A percentile compares a stretch with the other conserved stretches of the same genome.
Conservation (phyloP, 2,888 invertebrate species). For the Acanthosepion pharaonis region DNA sequence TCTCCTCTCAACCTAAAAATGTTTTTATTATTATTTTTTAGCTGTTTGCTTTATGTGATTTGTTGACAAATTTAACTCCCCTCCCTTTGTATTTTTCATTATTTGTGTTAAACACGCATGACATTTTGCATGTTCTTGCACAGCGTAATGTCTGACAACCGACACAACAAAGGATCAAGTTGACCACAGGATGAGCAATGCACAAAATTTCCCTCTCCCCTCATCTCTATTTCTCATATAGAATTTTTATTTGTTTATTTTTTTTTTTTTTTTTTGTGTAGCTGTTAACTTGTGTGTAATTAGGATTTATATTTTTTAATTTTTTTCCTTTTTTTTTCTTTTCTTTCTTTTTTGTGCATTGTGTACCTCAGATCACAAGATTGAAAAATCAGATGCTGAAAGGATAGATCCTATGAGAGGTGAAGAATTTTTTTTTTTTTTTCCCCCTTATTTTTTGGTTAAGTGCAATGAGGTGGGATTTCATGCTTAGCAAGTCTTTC, state of each 20-base stretch:
- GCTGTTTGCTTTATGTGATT: constrained; percentile 4
- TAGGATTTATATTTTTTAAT: not conserved
- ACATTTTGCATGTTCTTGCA: not conserved
- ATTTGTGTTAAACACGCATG: not conserved
- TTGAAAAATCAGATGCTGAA: constrained; percentile 46
- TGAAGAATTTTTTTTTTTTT: constrained; percentile 39
- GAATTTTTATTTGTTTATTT: not conserved
- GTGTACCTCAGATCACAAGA: constrained; percentile 46
- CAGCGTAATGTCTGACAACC: constrained; percentile 6
- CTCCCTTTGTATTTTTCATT: not conserved
- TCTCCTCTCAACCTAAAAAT: not conserved
- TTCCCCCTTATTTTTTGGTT: not conserved
- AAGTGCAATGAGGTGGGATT: constrained; percentile 16
- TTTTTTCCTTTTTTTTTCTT: not conserved
- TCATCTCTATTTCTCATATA: not conserved
- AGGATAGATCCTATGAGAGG: constrained; percentile 47
- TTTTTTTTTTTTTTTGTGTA: not conserved
- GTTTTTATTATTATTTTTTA: not conserved
- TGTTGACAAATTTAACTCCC: not conserved
- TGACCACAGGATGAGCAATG: not conserved
- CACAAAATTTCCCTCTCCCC: not conserved
- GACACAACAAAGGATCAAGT: not conserved
- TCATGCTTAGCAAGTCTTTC: not conserved
- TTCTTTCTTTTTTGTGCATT: not conserved
- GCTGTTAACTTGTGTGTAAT: not conserved